A percentile compares a stretch with the other conserved stretches of the same genome.
Conservation (phyloP, 2,888 invertebrate genomes). For the Andrena camellia region DNA sequence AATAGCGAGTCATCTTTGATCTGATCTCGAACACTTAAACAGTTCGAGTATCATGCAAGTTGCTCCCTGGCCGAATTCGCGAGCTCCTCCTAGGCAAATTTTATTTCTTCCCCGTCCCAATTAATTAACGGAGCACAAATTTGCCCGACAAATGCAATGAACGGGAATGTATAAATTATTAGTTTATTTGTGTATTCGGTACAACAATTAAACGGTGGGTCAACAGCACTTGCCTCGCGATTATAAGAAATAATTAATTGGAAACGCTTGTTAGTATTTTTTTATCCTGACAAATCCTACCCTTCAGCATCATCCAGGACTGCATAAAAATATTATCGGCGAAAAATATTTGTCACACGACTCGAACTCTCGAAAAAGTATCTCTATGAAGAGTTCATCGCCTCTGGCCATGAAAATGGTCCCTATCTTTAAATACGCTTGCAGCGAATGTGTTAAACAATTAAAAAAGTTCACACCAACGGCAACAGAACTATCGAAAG, state of each 20-base stretch:
- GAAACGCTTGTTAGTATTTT: background rate
- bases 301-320: background rate
- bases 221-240: conserved; percentile 13
- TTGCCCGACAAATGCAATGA: conserved; percentile 35
- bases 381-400: too few relatives aligned
- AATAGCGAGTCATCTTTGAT: background rate
- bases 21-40: background rate
- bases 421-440: too few relatives aligned
- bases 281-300: background rate
- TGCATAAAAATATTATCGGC: background rate
- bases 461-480: too few relatives aligned
- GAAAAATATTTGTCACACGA: too few relatives aligned
- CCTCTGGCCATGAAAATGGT: too few relatives aligned
- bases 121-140: conserved; percentile 42
- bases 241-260: conserved; percentile 25
- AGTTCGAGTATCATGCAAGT: background rate
- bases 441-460: too few relatives aligned
- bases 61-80: background rate
- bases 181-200: conserved; percentile 25
- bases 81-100: conserved; percentile 32
- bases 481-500: too few relatives aligned
- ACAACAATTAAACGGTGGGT: conserved; percentile 14
- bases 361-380: too few relatives aligned
- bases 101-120: conserved; percentile 35
- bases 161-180: conserved; percentile 45